Percentiles rank a stretch among this genome's conserved stretches.
These are phyloP conservation scores for Ictidomys tridecemlineatus DNA, from an alignment of 2,113 vertebrate genomes.

Conservation along the genomic window DNA sequence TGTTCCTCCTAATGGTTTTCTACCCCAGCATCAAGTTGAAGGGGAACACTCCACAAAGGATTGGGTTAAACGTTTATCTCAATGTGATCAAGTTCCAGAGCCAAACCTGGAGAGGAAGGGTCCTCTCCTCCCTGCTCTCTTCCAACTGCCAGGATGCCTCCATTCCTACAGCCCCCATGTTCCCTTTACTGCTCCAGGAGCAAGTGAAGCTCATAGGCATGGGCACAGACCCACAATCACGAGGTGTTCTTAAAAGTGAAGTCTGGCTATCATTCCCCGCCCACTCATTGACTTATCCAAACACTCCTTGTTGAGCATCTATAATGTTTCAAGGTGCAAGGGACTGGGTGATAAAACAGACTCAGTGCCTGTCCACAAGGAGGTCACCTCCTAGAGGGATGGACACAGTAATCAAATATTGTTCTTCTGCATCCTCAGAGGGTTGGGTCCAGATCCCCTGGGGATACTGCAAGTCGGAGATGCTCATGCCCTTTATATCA, in stretches of 20 bases:
- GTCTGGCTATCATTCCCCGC: not conserved
- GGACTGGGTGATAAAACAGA: not conserved
- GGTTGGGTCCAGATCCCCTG: too few species aligned
- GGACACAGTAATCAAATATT: too few species aligned
- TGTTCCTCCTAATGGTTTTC: not conserved
- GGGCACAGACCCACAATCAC: rapidly evolving
- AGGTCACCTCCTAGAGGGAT: not conserved
- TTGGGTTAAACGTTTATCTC: not conserved
- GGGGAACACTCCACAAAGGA: not conserved
- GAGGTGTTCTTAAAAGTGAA: not conserved
- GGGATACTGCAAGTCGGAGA: too few species aligned
- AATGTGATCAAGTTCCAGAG: rapidly evolving
- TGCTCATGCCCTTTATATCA: too few species aligned
- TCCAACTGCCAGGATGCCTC: not conserved
- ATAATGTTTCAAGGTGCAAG: not conserved
- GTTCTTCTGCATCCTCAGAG: too few species aligned
- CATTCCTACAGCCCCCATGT: not conserved
- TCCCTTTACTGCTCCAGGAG: not conserved
- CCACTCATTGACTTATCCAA: not conserved
- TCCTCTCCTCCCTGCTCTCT: too few species aligned
- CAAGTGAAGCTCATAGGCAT: not conserved
- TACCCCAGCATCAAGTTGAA: not conserved
- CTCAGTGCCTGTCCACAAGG: not conserved
- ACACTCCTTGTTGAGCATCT: not conserved
- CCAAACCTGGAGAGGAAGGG: not conserved